Conservation (phyloP, 1,140 invertebrate genomes). For the Drosophila sulfurigaster region DNA sequence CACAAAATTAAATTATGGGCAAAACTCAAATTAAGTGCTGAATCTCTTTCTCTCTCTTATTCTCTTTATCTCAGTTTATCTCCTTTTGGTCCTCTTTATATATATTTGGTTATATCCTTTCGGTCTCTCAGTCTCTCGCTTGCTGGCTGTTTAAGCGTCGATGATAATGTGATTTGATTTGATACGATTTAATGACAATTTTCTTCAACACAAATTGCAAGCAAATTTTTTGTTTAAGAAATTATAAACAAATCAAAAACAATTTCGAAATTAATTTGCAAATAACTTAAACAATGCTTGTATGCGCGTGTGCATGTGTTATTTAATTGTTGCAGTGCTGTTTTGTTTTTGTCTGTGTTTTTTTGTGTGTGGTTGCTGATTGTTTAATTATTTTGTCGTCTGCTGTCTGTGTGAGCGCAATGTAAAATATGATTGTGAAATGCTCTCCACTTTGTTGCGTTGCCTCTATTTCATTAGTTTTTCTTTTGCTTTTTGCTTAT, state of each 20-base stretch:
- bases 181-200: slow-evolving; percentile 47
- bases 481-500: slow-evolving; percentile 47
- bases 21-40: slow-evolving; percentile 80
- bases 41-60: slow-evolving; percentile 12
- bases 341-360: slow-evolving; percentile 25
- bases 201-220: slow-evolving; percentile 61
- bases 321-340: slow-evolving; percentile 33
- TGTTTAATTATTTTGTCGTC: slow-evolving; percentile 20
- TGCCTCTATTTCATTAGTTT: slow-evolving; percentile 10
- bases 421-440: slow-evolving; percentile 34
- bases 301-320: slow-evolving; percentile 61
- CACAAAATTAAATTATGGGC: slow-evolving; percentile 76
- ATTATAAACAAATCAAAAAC: slow-evolving; percentile 62
- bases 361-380: slow-evolving; percentile 21
- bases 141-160: slow-evolving; percentile 31
- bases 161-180: slow-evolving; percentile 52
- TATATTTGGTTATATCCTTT: slow-evolving; percentile 19
- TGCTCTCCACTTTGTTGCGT: slow-evolving; percentile 37
- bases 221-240: slow-evolving; percentile 55
- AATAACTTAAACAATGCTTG: slow-evolving; percentile 63
- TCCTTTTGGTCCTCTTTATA: slow-evolving; percentile 29
- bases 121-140: slow-evolving; percentile 33
- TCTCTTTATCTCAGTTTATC: not conserved
- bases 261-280: slow-evolving; percentile 57
- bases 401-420: slow-evolving; percentile 17